Base-by-base conservation (phyloP, 92 coral and sea anemone genomes). In the Umimayanthus chanpuru region DNA sequence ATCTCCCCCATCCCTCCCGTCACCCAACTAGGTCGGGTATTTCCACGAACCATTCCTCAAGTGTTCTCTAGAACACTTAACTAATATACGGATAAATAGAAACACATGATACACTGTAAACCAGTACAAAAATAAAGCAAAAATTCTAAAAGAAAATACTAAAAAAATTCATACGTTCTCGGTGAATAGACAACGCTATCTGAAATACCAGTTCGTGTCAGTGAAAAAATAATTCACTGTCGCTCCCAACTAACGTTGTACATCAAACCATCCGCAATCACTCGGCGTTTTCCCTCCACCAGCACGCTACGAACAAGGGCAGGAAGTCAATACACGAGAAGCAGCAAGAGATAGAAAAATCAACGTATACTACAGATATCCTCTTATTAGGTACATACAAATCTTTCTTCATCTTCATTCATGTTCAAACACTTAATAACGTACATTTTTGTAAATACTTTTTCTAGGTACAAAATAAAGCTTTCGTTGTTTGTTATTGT, bases 241-340 rank as follows among this genome's bases (percentile, higher is more conserved):
- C 15, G 43, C 8, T 5, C 18, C 11, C 28, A 3, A 12, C 4
- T 53, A 70, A 28, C 26, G 39, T 49, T 30, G 28, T 29, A 26
- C 23, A 9, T 26, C 21, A 28, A 5, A 25, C 26, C 26, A 16
- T 61, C 9, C 26, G 25, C 43, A n/a, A 41, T 79, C 40, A 50
- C 36, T 53, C 83, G 3, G 29, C 26, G 68, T 79, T 79, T 79
- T 11, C 83, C 14, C 47, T 79, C 83, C 68, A 79, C 83, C 83
- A 79, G 43, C 68, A 79, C 25, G 83, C 83, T 79, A 70, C 83
- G 30, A 55, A 53, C 29, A 2, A 14, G 18, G 36, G 36, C 0
- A 16, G 14, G 6, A 79, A 12, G 21, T 20, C 20, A 79, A 79
- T 25, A n/a, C 0, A 1, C 9, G 30, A 26, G 53, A 2, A 30